These are phyloP conservation scores for Orthosia incerta DNA, from an alignment of 2,888 invertebrate species.

Conservation along the genomic window DNA sequence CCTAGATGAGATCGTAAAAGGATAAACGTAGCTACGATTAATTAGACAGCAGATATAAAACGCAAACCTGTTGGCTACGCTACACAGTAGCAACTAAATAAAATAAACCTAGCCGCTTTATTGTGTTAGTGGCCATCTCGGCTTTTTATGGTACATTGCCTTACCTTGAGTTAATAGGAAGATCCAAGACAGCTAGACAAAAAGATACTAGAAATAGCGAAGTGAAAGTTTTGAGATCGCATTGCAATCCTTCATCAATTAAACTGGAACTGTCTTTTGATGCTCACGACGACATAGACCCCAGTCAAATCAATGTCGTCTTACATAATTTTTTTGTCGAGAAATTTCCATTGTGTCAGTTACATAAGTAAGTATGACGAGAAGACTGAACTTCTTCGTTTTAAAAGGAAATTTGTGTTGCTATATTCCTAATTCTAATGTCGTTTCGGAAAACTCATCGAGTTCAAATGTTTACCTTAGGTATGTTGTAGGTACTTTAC, in stretches of 20 bases:
- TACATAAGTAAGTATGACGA: no score
- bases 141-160: constrained; percentile 38
- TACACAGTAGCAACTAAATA: constrained; percentile 29
- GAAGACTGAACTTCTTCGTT: no score
- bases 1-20: constrained; percentile 30
- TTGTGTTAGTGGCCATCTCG: constrained; percentile 25
- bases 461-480: not conserved
- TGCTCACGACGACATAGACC: not conserved
- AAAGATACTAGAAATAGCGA: constrained; percentile 11
- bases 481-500: not conserved
- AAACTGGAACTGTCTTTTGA: not conserved
- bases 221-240: constrained; percentile 12
- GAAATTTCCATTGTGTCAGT: not conserved
- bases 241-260: not conserved
- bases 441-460: not conserved
- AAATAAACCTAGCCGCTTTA: constrained; percentile 23
- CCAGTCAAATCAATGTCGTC: not conserved
- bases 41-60: constrained; percentile 36
- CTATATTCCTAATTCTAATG: no score
- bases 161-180: constrained; percentile 37
- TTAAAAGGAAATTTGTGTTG: no score
- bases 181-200: not conserved
- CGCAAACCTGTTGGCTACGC: constrained; percentile 45
- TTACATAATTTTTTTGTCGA: not conserved
- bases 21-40: constrained; percentile 36